Conservation (phyloP, 92 coral and sea anemone genomes). For the Scolanthus callimorphus region DNA sequence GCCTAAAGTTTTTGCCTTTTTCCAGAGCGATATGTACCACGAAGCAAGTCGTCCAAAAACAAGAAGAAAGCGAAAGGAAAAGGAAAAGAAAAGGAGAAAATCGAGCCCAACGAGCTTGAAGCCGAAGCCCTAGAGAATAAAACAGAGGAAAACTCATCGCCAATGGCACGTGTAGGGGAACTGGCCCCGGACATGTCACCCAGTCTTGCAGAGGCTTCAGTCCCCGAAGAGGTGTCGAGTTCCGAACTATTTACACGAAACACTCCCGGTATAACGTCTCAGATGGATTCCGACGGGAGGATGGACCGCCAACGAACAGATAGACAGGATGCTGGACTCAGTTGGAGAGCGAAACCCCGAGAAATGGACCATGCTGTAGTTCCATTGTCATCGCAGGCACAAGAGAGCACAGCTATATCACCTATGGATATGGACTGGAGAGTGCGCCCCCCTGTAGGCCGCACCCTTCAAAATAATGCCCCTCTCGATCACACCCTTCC, state of each 20-base stretch:
- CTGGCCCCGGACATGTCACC: not conserved
- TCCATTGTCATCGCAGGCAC: no score
- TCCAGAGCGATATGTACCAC: constrained; percentile 5
- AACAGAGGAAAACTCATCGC: not conserved
- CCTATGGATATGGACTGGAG: not conserved
- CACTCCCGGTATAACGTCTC: no score
- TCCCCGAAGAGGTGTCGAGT: no score
- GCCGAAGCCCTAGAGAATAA: not conserved
- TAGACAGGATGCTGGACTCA: no score
- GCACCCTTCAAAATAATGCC: not conserved
- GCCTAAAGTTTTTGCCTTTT: no score
- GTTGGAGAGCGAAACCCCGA: no score
- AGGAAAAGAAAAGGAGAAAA: constrained; percentile 31
- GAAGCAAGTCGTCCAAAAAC: constrained; percentile 54
- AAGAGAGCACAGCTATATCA: no score
- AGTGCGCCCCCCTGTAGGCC: not conserved
- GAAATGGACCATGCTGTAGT: no score
- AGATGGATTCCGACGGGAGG: no score
- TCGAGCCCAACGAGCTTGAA: constrained; percentile 1
- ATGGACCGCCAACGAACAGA: no score
- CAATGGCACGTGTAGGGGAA: not conserved
- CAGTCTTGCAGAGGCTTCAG: no score
- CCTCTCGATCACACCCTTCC: not conserved
- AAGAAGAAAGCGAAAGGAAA: constrained; percentile 63
- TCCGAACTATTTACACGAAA: no score